Percentiles rank a stretch among this genome's conserved stretches.
Evolutionary conservation across 2,113 vertebrate genomes (phyloP).

Genomic region (Microtus oregoni): DNA sequence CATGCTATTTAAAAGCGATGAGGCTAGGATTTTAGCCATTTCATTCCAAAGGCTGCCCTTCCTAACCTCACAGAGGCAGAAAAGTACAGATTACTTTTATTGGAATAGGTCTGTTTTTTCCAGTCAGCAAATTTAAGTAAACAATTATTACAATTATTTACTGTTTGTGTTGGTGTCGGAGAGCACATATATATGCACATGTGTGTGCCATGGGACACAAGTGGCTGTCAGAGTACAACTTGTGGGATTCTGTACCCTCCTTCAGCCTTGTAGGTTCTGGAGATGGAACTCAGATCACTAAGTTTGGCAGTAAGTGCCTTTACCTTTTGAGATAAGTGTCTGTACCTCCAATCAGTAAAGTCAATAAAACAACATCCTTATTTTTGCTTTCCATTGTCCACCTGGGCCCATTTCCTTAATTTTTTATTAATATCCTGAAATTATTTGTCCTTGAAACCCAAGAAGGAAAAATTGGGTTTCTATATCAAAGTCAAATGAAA

Average conservation of each 20-base stretch:
- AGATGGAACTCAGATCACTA: not conserved
- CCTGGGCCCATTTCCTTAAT: not conserved
- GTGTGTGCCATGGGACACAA: not conserved
- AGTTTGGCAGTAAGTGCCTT: not conserved
- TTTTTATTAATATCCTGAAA: conserved; percentile 33
- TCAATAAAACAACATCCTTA: not conserved
- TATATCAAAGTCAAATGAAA: conserved; percentile 40
- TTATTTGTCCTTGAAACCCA: not conserved
- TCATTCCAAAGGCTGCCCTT: not conserved
- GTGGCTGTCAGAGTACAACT: not conserved
- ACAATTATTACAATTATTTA: not conserved
- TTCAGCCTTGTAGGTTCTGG: not conserved
- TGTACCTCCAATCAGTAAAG: not conserved
- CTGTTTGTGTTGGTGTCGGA: not conserved
- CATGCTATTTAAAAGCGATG: not conserved
- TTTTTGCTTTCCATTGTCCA: conserved; percentile 27
- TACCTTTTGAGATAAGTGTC: not conserved
- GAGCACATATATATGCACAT: too few relatives aligned
- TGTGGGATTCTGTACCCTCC: not conserved
- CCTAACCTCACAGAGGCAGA: not conserved
- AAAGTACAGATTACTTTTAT: conserved; percentile 16
- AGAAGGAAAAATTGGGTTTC: not conserved
- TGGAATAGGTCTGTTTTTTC: not conserved
- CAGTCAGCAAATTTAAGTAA: conserved; percentile 4
- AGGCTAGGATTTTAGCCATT: not conserved